These are phyloP conservation scores for Gila robusta DNA, from an alignment of 2,797 vertebrate genomes.

Conservation along the genomic window DNA sequence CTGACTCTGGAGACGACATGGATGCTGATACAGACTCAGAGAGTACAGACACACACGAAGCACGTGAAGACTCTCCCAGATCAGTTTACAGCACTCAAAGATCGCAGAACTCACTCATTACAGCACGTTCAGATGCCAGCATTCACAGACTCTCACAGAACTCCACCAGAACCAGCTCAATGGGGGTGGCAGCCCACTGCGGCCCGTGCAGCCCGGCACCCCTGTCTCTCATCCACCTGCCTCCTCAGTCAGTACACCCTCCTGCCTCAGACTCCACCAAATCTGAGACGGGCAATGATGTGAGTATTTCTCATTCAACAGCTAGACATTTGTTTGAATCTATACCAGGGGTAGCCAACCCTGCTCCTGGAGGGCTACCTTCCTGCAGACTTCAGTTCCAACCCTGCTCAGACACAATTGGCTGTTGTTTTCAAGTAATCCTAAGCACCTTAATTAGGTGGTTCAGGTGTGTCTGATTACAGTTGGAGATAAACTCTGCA, in stretches of 20 bases:
- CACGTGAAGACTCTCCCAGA: background rate
- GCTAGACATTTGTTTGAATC: background rate
- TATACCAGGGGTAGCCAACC: background rate
- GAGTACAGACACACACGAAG: background rate
- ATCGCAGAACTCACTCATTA: conserved; percentile 24
- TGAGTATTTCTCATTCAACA: conserved; percentile 30
- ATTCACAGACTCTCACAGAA: conserved; percentile 17
- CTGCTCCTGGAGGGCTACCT: background rate
- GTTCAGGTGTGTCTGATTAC: background rate
- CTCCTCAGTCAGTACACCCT: conserved; percentile 36
- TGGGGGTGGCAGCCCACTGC: background rate
- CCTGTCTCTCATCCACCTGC: conserved; percentile 34
- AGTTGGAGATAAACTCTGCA: background rate
- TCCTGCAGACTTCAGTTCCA: background rate
- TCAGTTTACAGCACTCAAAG: conserved; percentile 38
- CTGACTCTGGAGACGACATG: conserved; percentile 6
- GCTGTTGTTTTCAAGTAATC: background rate
- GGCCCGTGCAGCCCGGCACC: conserved; percentile 2
- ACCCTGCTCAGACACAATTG: background rate
- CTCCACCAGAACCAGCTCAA: conserved; percentile 40
- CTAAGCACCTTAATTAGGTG: background rate
- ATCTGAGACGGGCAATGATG: conserved; percentile 12
- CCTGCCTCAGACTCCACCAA: background rate
- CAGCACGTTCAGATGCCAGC: conserved; percentile 24
- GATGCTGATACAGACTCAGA: conserved; percentile 23